A percentile compares a stretch with the other conserved stretches of the same genome.
Conservation (phyloP, 2,888 invertebrate species). For the Andrena bicolor region DNA sequence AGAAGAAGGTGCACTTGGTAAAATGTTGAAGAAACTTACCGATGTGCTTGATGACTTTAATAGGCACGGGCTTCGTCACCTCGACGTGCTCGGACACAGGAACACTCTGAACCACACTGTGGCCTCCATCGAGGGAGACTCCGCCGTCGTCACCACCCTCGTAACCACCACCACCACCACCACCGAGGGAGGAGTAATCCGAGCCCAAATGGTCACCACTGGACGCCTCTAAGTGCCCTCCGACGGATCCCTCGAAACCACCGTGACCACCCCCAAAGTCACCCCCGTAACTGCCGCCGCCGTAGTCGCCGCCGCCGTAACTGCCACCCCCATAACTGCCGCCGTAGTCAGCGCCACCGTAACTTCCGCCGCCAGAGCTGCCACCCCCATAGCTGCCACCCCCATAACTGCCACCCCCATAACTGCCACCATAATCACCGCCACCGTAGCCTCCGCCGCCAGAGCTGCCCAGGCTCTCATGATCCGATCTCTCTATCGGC, state of each 20-base stretch:
- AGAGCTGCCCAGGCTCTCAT: conserved; percentile 76
- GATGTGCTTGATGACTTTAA: conserved; percentile 90
- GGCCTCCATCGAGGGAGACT: conserved; percentile 72
- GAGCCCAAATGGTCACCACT: conserved; percentile 64
- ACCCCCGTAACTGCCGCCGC: conserved; percentile 48
- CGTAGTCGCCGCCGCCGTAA: conserved; percentile 59
- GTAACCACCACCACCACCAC: conserved; percentile 41
- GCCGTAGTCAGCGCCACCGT: conserved; percentile 27
- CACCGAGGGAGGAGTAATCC: conserved; percentile 63
- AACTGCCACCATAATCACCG: conserved; percentile 59
- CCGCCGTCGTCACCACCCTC: conserved; percentile 78
- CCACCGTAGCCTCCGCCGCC: conserved; percentile 59
- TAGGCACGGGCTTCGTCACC: conserved; percentile 89
- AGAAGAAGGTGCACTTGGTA: neutral
- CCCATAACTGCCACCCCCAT: conserved; percentile 56
- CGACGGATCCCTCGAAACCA: conserved; percentile 54
- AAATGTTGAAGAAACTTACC: conserved; percentile 80
- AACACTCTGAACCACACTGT: conserved; percentile 86
- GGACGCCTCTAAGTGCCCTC: conserved; percentile 49
- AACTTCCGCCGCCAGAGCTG: conserved; percentile 43
- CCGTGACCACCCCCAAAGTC: conserved; percentile 56
- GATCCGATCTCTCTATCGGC: conserved; percentile 79
- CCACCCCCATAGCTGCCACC: conserved; percentile 53
- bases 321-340: conserved; percentile 49
- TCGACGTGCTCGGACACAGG: conserved; percentile 89